Percentiles rank a stretch among this genome's conserved stretches.
These are phyloP conservation scores for Megalops cyprinoides DNA, from an alignment of 2,797 vertebrate genomes.

Conservation along the genomic window DNA sequence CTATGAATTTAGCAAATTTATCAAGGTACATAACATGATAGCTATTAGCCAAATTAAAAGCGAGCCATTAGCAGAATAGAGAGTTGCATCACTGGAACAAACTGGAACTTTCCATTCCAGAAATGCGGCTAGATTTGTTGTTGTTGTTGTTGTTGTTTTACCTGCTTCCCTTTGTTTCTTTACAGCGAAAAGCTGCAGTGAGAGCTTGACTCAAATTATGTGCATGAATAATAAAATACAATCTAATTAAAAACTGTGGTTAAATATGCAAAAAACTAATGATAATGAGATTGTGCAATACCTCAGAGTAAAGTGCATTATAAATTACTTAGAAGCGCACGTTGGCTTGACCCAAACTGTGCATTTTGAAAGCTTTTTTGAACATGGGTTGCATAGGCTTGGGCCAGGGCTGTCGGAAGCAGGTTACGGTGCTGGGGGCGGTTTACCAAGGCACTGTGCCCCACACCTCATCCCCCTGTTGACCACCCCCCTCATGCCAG, in stretches of 20 bases:
- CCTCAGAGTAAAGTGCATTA: conserved; percentile 94
- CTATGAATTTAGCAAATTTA: conserved; percentile 94
- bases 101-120: conserved; percentile 77
- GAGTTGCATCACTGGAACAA: conserved; percentile 79
- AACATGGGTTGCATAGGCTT: conserved; percentile 58
- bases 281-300: conserved; percentile 99
- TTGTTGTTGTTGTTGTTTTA: conserved; percentile 51
- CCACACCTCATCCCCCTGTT: conserved; percentile 18
- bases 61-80: conserved; percentile 82
- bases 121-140: conserved; percentile 48
- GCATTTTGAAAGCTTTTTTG: conserved; percentile 76
- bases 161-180: conserved; percentile 71
- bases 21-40: conserved; percentile 98
- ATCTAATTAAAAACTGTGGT: conserved; percentile 99
- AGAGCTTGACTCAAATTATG: conserved; percentile 95
- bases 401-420: background rate
- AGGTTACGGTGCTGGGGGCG: conserved; percentile 8
- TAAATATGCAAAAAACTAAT: conserved; percentile 99
- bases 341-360: conserved; percentile 88
- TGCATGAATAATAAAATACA: conserved; percentile 99
- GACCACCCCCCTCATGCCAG: conserved; percentile 48
- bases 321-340: conserved; percentile 96
- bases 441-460: conserved; percentile 22
- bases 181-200: conserved; percentile 79
- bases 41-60: conserved; percentile 99